Evolutionary conservation across 2,113 vertebrate species (phyloP).

Genomic region (Chelonoidis abingdonii): DNA sequence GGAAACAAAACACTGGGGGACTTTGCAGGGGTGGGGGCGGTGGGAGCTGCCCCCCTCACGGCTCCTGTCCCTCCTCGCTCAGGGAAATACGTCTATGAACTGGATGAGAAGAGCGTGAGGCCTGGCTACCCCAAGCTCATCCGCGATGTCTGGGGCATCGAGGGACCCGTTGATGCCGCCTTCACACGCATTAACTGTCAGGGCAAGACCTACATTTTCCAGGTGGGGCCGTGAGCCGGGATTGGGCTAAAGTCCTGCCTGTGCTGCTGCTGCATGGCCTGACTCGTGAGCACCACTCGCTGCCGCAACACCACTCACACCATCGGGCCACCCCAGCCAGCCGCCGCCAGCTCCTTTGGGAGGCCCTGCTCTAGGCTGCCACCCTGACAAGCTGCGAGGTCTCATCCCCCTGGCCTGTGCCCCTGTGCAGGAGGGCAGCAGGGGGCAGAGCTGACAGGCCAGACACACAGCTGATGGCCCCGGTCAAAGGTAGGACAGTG

Average conservation of each 20-base stretch:
- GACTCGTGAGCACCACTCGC: not conserved
- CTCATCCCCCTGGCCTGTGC: not conserved
- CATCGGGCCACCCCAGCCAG: not conserved
- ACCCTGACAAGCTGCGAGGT: not conserved
- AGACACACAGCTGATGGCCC: not conserved
- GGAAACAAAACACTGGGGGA: not conserved
- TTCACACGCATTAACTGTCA: slow-evolving; percentile 98
- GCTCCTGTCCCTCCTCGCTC: not conserved
- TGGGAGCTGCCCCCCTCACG: not conserved
- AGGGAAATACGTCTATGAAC: slow-evolving; percentile 93
- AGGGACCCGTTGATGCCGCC: slow-evolving; percentile 92
- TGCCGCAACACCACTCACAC: not conserved
- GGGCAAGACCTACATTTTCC: slow-evolving; percentile 96
- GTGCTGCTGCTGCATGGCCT: not conserved
- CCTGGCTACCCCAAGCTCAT: slow-evolving; percentile 94
- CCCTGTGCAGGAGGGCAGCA: not conserved
- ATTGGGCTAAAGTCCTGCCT: not conserved
- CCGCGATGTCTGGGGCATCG: slow-evolving; percentile 91
- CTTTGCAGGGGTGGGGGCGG: not conserved
- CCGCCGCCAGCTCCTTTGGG: slow-evolving; percentile 63
- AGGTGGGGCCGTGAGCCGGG: slow-evolving; percentile 79
- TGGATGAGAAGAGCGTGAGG: slow-evolving; percentile 83
- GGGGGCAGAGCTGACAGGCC: not conserved
- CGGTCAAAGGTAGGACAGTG: not conserved
- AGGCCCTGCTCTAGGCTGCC: slow-evolving; percentile 72